phyloP scores from a whole-genome alignment of 2,797 vertebrate genomes.

The Lithobates sylvaticus region DNA sequence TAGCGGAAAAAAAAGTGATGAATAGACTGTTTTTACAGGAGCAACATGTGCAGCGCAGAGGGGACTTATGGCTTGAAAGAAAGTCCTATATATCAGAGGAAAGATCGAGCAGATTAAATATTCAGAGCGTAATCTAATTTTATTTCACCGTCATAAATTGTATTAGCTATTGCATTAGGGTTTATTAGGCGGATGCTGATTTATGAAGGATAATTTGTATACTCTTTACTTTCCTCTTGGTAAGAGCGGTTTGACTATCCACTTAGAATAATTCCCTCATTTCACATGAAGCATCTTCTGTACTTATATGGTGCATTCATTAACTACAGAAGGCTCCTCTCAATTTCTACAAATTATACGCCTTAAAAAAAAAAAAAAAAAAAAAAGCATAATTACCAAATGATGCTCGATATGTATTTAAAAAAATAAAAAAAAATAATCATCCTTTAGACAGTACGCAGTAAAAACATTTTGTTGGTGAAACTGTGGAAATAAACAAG shows the following conservation, averaged over 20 bases:
- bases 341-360: slow-evolving; percentile 35
- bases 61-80: slow-evolving; percentile 48
- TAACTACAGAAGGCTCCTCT: not conserved
- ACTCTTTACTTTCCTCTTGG: slow-evolving; percentile 53
- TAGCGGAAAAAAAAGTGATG: slow-evolving; percentile 9
- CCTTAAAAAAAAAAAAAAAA: not conserved
- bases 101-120: slow-evolving; percentile 65
- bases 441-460: not conserved
- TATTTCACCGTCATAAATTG: slow-evolving; percentile 66
- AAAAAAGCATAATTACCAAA: not conserved
- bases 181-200: slow-evolving; percentile 69
- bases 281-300: slow-evolving; percentile 51
- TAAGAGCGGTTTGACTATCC: slow-evolving; percentile 47
- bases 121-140: slow-evolving; percentile 68
- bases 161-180: slow-evolving; percentile 71
- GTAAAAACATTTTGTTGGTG: not conserved
- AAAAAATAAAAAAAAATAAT: not conserved
- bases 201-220: slow-evolving; percentile 66
- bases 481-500: not conserved
- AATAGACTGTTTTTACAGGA: slow-evolving; percentile 16
- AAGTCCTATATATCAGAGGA: slow-evolving; percentile 59
- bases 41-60: not conserved
- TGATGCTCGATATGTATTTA: not conserved
- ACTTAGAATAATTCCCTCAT: slow-evolving; percentile 62
- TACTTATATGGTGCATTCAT: slow-evolving; percentile 1